Base-by-base conservation (phyloP, 2,888 invertebrate species). In the Drosophila meridionalis region DNA sequence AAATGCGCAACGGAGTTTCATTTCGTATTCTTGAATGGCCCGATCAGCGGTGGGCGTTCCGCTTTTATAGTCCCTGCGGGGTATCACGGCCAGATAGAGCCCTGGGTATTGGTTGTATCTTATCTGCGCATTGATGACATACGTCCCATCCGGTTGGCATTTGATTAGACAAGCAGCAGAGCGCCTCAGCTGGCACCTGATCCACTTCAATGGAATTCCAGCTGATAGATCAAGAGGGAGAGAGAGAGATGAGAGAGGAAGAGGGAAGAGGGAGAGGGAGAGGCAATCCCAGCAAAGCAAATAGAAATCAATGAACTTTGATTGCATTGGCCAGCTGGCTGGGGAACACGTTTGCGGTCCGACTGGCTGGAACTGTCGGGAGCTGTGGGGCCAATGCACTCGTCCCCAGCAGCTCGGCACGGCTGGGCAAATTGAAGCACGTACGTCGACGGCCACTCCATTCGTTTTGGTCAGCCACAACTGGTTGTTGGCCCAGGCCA, bases 221-320 rank as follows among this genome's bases (percentile, higher is more conserved):
- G 66, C 47, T 26, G n/a, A 34, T 11, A 50, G 34, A 11, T 8
- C n/a, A n/a, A n/a, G 2, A 50, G 2, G 34, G 6, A 32, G n/a
- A 34, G 20, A 32, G 11, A 11, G n/a, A 34, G 9, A 20, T n/a
- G 30, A 14, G n/a, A 4, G 30, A n/a, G 30, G 1, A 12, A 14
- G 28, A 48, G 36, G 0, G 14, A 40, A n/a, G 20, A 32, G 50
- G 11, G 20, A 11, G 32, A 20, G 50, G n/a, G 28, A 59, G 36
- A 36, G 58, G 9, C 20, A 55, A 47, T 47, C 45, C 45, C 9
- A 55, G n/a, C 43, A 52, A 47, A 50, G 20, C 58, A 56, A 66
- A 64, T 62, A 66, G 48, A 67, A 77, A 89, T 79, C 84, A 89
- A 82, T 71, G 89, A 89, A 87, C 84, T 80, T 80, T 69, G 59